Evolutionary conservation across 2,113 vertebrate species (phyloP).

Genomic region (Gopherus evgoodei): DNA sequence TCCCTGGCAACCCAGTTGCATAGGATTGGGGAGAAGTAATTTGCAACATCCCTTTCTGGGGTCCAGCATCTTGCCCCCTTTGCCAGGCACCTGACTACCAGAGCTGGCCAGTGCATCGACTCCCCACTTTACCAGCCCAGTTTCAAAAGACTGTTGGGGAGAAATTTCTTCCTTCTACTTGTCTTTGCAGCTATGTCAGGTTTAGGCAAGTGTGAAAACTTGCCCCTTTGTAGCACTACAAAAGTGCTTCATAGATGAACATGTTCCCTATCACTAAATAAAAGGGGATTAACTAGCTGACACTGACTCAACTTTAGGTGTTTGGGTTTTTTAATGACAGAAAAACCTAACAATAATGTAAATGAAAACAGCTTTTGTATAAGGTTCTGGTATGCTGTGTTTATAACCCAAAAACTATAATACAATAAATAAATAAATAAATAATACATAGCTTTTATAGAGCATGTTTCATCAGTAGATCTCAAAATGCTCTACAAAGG

Average conservation of each 20-base stretch:
- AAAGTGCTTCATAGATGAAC: neutral
- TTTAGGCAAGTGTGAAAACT: neutral
- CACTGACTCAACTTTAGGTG: neutral
- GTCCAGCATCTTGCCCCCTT: neutral
- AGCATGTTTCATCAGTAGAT: neutral
- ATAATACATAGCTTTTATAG: neutral
- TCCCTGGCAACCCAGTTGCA: neutral
- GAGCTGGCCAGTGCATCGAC: neutral
- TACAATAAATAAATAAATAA: neutral
- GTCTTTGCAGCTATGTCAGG: neutral
- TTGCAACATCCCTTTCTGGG: neutral
- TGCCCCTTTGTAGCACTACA: neutral
- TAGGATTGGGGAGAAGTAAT: neutral
- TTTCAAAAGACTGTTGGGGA: neutral
- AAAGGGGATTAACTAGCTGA: neutral
- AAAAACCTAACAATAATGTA: neutral
- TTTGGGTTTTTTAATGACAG: neutral
- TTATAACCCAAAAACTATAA: neutral
- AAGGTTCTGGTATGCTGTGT: neutral
- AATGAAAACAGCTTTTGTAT: neutral
- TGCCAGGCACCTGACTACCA: neutral
- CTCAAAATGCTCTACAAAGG: neutral
- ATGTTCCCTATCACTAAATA: neutral
- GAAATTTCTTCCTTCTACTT: neutral
- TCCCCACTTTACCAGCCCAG: neutral